These are phyloP conservation scores for Diorhabda elongata DNA, from an alignment of 1,140 invertebrate genomes.

Conservation along the genomic window DNA sequence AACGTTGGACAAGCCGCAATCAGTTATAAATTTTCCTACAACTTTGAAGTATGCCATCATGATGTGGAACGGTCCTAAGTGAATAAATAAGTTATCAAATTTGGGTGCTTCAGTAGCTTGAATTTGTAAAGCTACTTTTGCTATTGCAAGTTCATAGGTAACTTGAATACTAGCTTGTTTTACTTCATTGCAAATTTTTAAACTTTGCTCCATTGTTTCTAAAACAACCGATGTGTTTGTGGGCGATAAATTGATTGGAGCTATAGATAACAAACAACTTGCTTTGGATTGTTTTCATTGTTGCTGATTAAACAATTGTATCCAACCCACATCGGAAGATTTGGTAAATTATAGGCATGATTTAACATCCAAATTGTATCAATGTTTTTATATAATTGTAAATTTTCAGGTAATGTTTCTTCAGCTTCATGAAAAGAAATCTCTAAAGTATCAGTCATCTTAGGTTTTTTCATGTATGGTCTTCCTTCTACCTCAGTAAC, in stretches of 20 bases:
- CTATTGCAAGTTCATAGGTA: slow-evolving; percentile 32
- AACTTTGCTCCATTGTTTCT: slow-evolving; percentile 24
- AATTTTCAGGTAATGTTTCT: slow-evolving; percentile 15
- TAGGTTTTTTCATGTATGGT: slow-evolving; percentile 21
- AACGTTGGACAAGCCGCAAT: slow-evolving; percentile 42
- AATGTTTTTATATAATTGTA: slow-evolving; percentile 18
- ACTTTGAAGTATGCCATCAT: slow-evolving; percentile 13
- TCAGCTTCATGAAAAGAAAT: slow-evolving; percentile 21
- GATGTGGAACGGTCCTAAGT: too few relatives aligned
- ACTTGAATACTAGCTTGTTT: slow-evolving; percentile 41
- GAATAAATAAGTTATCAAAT: too few relatives aligned
- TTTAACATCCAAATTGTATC: slow-evolving; percentile 28
- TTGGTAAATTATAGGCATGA: slow-evolving; percentile 25
- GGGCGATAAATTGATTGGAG: slow-evolving; percentile 42
- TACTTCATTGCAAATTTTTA: slow-evolving; percentile 35
- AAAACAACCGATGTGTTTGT: slow-evolving; percentile 39
- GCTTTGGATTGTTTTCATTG: slow-evolving; percentile 26
- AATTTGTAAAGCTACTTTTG: too few relatives aligned
- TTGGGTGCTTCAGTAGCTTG: too few relatives aligned
- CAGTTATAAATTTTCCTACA: slow-evolving; percentile 36
- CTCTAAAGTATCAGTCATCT: slow-evolving; percentile 20
- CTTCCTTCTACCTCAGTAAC: slow-evolving; percentile 15
- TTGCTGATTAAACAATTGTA: slow-evolving; percentile 29
- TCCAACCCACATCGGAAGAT: slow-evolving; percentile 35
- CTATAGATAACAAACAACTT: slow-evolving; percentile 36